Percentiles rank a stretch among this genome's conserved stretches.
phyloP scores from a whole-genome alignment of 2,113 vertebrate species.

The Sapajus apella region DNA sequence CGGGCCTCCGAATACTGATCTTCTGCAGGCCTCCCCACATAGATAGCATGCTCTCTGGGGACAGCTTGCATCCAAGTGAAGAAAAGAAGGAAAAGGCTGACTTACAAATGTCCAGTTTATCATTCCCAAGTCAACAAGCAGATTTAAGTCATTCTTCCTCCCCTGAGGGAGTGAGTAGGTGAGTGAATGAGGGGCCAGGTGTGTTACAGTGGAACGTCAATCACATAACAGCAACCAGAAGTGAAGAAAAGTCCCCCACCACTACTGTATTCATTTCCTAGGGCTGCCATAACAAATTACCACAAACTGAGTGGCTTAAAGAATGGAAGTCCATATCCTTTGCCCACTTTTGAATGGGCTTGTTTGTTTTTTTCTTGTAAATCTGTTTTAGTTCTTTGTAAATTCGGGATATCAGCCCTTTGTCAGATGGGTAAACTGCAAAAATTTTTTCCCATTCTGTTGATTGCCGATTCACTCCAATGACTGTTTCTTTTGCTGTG shows the following conservation, averaged over 20 bases:
- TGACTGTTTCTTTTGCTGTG: too few relatives aligned
- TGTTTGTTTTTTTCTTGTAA: too few relatives aligned
- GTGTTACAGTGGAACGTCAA: neutral
- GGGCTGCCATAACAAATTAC: neutral
- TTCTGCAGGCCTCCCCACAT: neutral
- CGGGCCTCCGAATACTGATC: neutral
- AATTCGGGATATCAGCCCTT: too few relatives aligned
- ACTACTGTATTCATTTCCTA: neutral
- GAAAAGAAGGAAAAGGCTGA: neutral
- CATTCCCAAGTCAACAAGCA: neutral
- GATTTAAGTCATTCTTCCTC: neutral
- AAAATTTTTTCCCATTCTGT: too few relatives aligned
- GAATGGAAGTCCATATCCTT: neutral
- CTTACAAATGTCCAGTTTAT: neutral
- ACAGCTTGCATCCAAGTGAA: neutral
- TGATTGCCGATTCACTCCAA: too few relatives aligned
- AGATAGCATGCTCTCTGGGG: neutral
- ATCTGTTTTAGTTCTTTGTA: too few relatives aligned
- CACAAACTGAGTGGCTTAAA: neutral
- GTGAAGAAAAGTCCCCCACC: neutral
- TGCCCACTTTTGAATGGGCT: too few relatives aligned
- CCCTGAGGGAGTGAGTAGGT: neutral
- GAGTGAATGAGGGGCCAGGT: neutral
- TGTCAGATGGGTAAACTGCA: too few relatives aligned
- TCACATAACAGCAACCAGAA: neutral